These are phyloP conservation scores for Pararge aegeria DNA, from an alignment of 1,140 invertebrate species.

Conservation along the genomic window DNA sequence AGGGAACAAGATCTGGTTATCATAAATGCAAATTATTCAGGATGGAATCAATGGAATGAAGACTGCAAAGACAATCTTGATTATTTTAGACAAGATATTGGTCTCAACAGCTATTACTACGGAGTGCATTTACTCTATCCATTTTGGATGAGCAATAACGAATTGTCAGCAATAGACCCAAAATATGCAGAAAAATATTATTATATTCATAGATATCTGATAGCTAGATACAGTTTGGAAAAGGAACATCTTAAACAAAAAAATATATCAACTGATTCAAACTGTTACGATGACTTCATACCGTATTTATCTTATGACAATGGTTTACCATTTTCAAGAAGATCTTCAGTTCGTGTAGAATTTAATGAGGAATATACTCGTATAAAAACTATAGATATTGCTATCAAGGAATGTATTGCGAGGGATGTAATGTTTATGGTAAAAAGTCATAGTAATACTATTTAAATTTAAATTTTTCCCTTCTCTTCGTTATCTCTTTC, in stretches of 20 bases:
- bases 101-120: constrained; percentile 86
- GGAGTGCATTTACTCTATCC: constrained; percentile 84
- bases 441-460: constrained; percentile 11
- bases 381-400: constrained; percentile 60
- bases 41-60: constrained; percentile 72
- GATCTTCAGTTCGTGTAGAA: constrained; percentile 43
- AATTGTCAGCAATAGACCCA: constrained; percentile 77
- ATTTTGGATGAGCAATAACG: constrained; percentile 82
- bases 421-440: constrained; percentile 63
- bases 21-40: constrained; percentile 80
- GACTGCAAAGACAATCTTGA: constrained; percentile 82
- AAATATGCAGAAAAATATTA: constrained; percentile 83
- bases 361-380: constrained; percentile 49
- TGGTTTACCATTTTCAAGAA: constrained; percentile 57
- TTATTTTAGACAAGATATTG: constrained; percentile 88
- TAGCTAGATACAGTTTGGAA: constrained; percentile 84
- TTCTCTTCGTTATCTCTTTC: no score
- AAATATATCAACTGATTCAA: constrained; percentile 28
- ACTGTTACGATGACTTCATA: constrained; percentile 49
- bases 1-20: constrained; percentile 42
- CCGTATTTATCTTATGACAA: constrained; percentile 63
- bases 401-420: constrained; percentile 59
- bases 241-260: constrained; percentile 66
- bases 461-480: no score
- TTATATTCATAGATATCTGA: constrained; percentile 80